Conservation (phyloP, 1,140 invertebrate species). For the Manduca sexta region DNA sequence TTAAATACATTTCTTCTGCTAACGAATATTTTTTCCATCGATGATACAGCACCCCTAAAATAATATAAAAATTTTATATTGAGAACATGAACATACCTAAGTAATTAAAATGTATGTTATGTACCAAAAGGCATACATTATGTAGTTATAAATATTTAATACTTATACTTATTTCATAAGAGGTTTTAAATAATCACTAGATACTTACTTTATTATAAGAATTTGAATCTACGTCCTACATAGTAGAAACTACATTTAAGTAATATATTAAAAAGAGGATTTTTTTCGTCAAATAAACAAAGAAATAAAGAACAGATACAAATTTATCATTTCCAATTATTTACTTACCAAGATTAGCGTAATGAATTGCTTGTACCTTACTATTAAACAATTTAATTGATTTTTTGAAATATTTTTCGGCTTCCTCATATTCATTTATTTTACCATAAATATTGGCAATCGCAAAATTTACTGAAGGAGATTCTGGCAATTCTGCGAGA, state of each 20-base stretch:
- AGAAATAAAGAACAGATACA: background rate
- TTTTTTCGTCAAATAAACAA: background rate
- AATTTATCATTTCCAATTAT: background rate
- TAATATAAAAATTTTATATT: constrained; percentile 13
- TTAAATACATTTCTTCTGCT: constrained; percentile 84
- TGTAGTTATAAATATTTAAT: background rate
- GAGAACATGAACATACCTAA: too few relatives aligned
- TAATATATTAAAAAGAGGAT: background rate
- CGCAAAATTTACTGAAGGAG: constrained; percentile 87
- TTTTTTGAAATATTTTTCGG: constrained; percentile 85
- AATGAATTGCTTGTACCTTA: constrained; percentile 79
- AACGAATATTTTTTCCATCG: constrained; percentile 87
- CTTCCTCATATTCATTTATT: constrained; percentile 80
- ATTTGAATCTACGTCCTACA: background rate
- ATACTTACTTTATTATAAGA: background rate
- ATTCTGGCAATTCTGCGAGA: constrained; percentile 79
- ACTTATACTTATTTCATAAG: background rate
- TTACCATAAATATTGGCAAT: constrained; percentile 93
- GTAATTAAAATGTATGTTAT: too few relatives aligned
- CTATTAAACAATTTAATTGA: constrained; percentile 82
- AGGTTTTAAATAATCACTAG: background rate
- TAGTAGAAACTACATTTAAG: background rate
- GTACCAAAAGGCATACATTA: too few relatives aligned
- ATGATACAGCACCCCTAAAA: constrained; percentile 93
- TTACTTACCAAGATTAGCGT: constrained; percentile 88